Conservation (phyloP, 2,888 invertebrate genomes). For the Microdon myrmicae region DNA sequence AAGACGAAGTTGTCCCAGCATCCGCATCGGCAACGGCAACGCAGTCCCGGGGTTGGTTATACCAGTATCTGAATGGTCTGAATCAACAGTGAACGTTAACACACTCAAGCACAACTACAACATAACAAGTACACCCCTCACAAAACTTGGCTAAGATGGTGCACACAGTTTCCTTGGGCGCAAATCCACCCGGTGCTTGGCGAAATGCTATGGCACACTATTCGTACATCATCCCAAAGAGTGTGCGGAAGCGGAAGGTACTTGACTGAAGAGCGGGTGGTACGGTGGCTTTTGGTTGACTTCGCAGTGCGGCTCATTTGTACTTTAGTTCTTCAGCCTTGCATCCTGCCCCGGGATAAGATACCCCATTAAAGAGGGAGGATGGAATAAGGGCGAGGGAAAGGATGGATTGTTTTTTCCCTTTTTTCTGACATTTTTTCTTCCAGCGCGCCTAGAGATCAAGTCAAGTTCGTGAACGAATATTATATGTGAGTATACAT, state of each 20-base stretch:
- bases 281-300: conserved; percentile 23
- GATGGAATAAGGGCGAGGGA: conserved; percentile 1
- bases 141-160: conserved; percentile 26
- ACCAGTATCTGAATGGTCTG: conserved; percentile 24
- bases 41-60: too few species aligned
- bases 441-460: conserved; percentile 27
- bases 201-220: conserved; percentile 36
- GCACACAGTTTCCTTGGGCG: conserved; percentile 46
- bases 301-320: conserved; percentile 43
- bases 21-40: not conserved
- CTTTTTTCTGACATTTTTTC: conserved; percentile 5
- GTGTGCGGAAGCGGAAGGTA: conserved; percentile 49
- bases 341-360: conserved; percentile 36
- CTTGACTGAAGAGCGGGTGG: conserved; percentile 19
- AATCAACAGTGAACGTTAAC: conserved; percentile 35
- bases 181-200: conserved; percentile 46
- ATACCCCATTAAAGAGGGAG: conserved; percentile 28
- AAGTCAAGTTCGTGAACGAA: conserved; percentile 51
- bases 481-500: conserved; percentile 44
- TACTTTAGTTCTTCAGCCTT: conserved; percentile 48
- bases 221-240: conserved; percentile 6
- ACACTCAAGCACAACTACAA: conserved; percentile 43
- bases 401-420: conserved; percentile 3
- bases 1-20: conserved; percentile 34
- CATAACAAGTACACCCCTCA: conserved; percentile 40